phyloP scores from a whole-genome alignment of 2,888 invertebrate species.

The Drosophila austrosaltans region DNA sequence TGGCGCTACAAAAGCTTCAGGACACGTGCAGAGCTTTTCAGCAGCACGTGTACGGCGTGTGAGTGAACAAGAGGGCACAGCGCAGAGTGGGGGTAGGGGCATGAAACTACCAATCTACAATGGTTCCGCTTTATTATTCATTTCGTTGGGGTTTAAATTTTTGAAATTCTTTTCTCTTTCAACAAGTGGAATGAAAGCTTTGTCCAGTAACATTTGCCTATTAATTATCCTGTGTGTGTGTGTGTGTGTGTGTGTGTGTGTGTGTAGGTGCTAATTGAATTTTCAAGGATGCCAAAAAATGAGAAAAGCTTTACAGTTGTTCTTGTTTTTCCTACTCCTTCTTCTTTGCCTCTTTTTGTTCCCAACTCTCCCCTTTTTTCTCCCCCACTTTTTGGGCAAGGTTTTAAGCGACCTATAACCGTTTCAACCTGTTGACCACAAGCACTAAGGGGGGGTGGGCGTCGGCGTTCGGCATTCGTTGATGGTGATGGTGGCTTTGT shows the following conservation, averaged over 20 bases:
- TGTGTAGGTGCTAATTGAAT: constrained; percentile 62
- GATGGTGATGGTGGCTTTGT: constrained; percentile 44
- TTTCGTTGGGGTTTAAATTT: constrained; percentile 8
- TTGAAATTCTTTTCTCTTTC: constrained; percentile 58
- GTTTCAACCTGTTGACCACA: constrained; percentile 67
- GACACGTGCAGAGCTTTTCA: constrained; percentile 47
- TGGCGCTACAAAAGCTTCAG: constrained; percentile 46
- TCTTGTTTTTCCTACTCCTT: neutral
- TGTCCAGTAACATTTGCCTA: constrained; percentile 45
- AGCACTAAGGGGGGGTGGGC: neutral
- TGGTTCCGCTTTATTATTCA: constrained; percentile 35
- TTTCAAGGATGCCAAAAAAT: constrained; percentile 53
- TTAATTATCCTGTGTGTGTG: constrained; percentile 57
- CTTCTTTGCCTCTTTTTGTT: neutral
- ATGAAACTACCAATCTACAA: constrained; percentile 20
- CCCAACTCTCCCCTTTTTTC: neutral
- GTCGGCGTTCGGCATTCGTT: neutral
- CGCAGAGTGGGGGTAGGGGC: neutral
- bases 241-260: constrained; percentile 13
- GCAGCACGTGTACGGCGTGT: constrained; percentile 46
- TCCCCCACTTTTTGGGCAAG: constrained; percentile 18
- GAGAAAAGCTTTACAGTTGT: constrained; percentile 33
- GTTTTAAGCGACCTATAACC: constrained; percentile 32
- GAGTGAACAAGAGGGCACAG: neutral
- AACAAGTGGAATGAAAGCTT: constrained; percentile 71